Percentiles rank a stretch among this genome's conserved stretches.
phyloP scores from a whole-genome alignment of 2,797 vertebrate genomes.

The Sus cebifrons region DNA sequence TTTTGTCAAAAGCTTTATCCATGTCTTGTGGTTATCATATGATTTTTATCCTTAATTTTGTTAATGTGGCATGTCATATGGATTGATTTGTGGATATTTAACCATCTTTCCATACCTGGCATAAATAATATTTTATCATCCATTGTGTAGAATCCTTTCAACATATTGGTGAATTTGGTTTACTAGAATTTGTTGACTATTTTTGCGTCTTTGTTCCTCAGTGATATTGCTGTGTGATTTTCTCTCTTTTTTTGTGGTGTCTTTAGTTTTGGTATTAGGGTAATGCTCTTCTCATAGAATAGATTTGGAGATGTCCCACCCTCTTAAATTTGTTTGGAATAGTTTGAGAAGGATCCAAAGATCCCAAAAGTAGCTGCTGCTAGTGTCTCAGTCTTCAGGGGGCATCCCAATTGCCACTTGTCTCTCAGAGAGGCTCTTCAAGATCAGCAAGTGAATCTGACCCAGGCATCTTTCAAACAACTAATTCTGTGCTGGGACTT shows the following conservation, averaged over 20 bases:
- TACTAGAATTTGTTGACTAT: neutral
- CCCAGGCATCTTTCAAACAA: neutral
- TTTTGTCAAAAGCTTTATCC: neutral
- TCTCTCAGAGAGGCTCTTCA: neutral
- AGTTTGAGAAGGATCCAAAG: neutral
- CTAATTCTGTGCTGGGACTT: neutral
- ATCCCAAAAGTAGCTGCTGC: neutral
- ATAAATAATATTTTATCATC: neutral
- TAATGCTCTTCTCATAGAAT: neutral
- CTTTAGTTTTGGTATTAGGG: neutral
- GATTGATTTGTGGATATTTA: neutral
- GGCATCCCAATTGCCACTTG: neutral
- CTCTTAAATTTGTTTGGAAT: neutral
- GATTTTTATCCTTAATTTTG: neutral
- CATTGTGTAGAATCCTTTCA: neutral
- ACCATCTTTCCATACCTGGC: neutral
- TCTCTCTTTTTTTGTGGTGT: neutral
- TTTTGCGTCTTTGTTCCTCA: neutral
- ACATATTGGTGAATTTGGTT: neutral
- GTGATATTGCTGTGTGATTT: neutral
- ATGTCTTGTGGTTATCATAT: neutral
- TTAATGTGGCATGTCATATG: neutral
- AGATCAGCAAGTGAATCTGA: neutral
- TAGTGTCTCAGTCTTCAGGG: neutral
- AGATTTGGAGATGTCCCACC: neutral